Conservation (phyloP, 2,113 vertebrate genomes). For the Peromyscus maniculatus region DNA sequence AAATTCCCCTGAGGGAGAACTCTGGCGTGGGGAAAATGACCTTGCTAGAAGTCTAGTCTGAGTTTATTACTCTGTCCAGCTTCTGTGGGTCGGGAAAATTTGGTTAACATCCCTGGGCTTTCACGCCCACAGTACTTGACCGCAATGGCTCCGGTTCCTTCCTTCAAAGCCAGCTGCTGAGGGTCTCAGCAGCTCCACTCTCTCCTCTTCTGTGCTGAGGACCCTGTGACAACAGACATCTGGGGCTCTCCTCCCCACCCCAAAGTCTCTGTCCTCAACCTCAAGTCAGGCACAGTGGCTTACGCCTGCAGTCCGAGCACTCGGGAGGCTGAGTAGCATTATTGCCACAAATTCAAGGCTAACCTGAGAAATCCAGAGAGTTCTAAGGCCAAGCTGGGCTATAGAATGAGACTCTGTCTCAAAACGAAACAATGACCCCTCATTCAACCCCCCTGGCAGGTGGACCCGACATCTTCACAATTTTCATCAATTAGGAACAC, state of each 20-base stretch:
- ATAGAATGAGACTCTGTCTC: not conserved
- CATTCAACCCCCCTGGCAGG: not conserved
- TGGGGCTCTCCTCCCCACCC: not conserved
- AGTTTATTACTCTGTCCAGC: not conserved
- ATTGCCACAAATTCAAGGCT: not conserved
- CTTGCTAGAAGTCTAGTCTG: not conserved
- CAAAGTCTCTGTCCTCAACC: not conserved
- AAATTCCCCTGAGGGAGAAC: not conserved
- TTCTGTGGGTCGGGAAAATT: not conserved
- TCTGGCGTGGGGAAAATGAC: not conserved
- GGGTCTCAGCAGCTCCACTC: not conserved
- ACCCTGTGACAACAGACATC: rapidly evolving
- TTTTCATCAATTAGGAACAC: not conserved
- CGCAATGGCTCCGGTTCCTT: not conserved
- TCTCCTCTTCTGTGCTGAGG: not conserved
- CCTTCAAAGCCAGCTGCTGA: not conserved
- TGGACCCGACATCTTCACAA: not conserved
- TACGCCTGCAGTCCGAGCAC: too few species aligned
- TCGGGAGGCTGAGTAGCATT: not conserved
- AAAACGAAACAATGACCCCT: not conserved
- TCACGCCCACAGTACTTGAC: not conserved
- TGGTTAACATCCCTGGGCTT: not conserved
- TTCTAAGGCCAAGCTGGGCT: not conserved
- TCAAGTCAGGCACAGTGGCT: not conserved
- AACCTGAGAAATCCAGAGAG: not conserved